Evolutionary conservation across 1,140 invertebrate species (phyloP).

Genomic region (Trichoplusia ni): DNA sequence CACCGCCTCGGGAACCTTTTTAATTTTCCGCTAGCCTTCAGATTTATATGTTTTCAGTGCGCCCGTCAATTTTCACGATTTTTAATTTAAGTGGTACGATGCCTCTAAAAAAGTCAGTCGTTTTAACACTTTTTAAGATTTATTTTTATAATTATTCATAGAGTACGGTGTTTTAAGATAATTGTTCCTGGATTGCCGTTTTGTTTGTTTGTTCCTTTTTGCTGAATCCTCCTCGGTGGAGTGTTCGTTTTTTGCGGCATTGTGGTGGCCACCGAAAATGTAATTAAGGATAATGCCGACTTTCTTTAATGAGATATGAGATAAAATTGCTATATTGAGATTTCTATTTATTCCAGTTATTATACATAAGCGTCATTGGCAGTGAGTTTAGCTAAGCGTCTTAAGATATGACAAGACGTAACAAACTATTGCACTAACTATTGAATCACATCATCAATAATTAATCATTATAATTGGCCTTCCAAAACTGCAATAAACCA

Average conservation of each 20-base stretch:
- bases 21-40: constrained; percentile 75
- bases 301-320: constrained; percentile 3
- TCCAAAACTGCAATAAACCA: too few species aligned
- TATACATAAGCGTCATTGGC: too few species aligned
- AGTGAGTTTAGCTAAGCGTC: too few species aligned
- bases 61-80: constrained; percentile 72
- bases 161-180: constrained; percentile 29
- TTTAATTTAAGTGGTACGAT: constrained; percentile 74
- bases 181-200: constrained; percentile 17
- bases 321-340: not conserved
- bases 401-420: too few species aligned
- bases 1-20: constrained; percentile 63
- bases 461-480: too few species aligned
- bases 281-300: not conserved
- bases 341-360: too few species aligned
- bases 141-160: constrained; percentile 33
- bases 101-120: constrained; percentile 56
- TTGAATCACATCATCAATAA: too few species aligned
- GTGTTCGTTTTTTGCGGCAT: constrained; percentile 6
- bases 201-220: not conserved
- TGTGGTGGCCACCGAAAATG: not conserved
- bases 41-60: constrained; percentile 77
- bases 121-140: constrained; percentile 38
- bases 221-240: not conserved
- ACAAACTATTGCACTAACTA: too few species aligned